phyloP scores from a whole-genome alignment of 1,140 invertebrate species.

The Anoplolepis gracilipes region DNA sequence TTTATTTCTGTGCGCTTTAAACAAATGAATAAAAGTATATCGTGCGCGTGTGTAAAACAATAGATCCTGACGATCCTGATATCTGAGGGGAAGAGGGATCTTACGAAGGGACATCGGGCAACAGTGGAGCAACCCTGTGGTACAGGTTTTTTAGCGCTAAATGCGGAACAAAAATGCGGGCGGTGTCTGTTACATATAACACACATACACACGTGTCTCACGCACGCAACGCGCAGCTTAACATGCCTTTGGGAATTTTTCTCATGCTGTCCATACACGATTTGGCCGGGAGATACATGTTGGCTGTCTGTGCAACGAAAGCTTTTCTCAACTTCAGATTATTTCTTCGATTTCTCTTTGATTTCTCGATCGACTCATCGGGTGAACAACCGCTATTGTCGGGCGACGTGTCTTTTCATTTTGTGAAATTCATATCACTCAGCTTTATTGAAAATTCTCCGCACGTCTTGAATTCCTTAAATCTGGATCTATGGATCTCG shows the following conservation, averaged over 20 bases:
- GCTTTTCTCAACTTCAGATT: conserved; percentile 50
- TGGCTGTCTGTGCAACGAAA: conserved; percentile 45
- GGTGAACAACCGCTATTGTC: conserved; percentile 32
- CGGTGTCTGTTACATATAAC: background rate
- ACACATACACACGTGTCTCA: conserved; percentile 16
- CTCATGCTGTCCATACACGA: conserved; percentile 45
- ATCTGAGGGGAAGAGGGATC: no score
- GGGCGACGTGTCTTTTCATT: conserved; percentile 38
- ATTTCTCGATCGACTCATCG: conserved; percentile 30
- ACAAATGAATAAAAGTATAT: no score
- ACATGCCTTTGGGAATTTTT: conserved; percentile 53
- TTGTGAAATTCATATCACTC: conserved; percentile 13
- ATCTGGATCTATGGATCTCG: background rate
- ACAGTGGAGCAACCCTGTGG: no score
- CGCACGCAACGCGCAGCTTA: conserved; percentile 52
- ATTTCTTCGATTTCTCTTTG: no score
- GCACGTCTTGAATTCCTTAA: background rate
- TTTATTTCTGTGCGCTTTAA: no score
- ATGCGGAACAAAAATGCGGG: conserved; percentile 34
- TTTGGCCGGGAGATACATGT: conserved; percentile 18
- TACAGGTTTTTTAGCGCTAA: no score
- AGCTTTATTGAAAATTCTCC: background rate
- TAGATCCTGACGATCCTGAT: no score
- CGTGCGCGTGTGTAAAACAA: no score
- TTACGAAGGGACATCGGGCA: no score